Base-by-base conservation (phyloP, 2,797 vertebrate genomes). In the Ptychadena robeensis region DNA sequence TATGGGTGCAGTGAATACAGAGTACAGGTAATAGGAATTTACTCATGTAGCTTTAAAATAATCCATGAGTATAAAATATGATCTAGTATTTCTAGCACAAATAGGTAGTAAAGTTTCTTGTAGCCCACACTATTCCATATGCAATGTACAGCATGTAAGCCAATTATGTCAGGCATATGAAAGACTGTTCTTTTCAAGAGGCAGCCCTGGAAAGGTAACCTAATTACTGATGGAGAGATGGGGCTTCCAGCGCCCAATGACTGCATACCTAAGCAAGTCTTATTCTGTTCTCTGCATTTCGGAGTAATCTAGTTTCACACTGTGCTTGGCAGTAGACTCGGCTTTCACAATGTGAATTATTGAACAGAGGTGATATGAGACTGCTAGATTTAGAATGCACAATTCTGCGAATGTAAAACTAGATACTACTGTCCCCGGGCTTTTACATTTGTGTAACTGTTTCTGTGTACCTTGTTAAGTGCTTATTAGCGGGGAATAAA, bases 341-440 rank as follows among this genome's bases (percentile, higher is more conserved):
- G 48, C 44, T 69, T 59, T 79, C 77, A 79, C 66, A 40, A 37
- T 59, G 32, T 79, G 66, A 79, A 69, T 69, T 37, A 69, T 79
- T 74, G 0, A 3, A 22, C 66, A 70, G 31, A 37, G 77, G 66
- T 37, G 32, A 57, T 78, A 30, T 22, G 75, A 78, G 75, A 48
- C 75, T 25, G n/a, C 40, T 10, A 15, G 30, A n/a, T 31, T 14
- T 34, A 11, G 48, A 48, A 30, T 64, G 32, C 30, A 44, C 61
- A 77, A 32, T 25, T 44, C 61, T 9, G 37, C 9, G 27, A 48
- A 66, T 77, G 38, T 66, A 4, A 66, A 40, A 11, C 38, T 66
- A 63, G 32, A 3, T 40, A 38, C 25, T 11, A 7, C 2, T 6
- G 35, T 25, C 61, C 9, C 63, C 27, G 3, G 44, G 40, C 30